Evolutionary conservation across 1,140 invertebrate genomes (phyloP).

Genomic region (Plectrocnemia conspersa): DNA sequence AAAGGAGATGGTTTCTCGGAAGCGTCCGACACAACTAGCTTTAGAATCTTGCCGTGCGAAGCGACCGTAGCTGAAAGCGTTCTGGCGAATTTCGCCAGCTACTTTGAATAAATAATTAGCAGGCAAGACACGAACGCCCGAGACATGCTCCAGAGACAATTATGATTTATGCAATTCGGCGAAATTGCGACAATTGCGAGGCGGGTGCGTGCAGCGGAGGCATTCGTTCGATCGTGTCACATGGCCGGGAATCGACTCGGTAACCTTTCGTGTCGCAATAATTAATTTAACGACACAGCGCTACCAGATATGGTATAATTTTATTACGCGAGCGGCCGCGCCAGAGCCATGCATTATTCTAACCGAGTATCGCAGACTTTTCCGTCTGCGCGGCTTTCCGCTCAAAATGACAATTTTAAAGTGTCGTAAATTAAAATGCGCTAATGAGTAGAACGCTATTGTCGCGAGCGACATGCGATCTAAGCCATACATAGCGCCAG

Average conservation of each 20-base stretch:
- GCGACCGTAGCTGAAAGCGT: background rate
- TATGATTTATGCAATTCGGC: constrained; percentile 24
- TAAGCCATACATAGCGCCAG: no score
- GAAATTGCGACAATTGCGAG: background rate
- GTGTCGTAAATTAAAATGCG: no score
- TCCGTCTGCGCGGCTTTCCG: no score
- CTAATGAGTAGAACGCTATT: no score
- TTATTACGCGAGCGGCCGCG: no score
- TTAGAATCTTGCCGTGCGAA: background rate
- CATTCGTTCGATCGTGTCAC: constrained; percentile 17
- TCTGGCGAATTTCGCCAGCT: background rate
- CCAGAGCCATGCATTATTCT: no score
- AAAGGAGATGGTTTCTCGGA: no score
- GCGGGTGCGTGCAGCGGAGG: constrained; percentile 12
- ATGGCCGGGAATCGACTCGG: constrained; percentile 5
- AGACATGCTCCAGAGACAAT: constrained; percentile 13
- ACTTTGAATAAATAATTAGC: constrained; percentile 4
- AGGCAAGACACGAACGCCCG: constrained; percentile 1
- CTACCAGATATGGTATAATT: no score
- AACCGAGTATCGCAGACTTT: no score
- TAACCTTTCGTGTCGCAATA: constrained; percentile 16
- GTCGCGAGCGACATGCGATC: no score
- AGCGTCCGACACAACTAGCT: background rate
- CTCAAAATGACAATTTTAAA: no score
- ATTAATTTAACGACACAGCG: constrained; percentile 13